phyloP scores from a whole-genome alignment of 2,888 invertebrate genomes.

The Scrobipalpa atriplicella region DNA sequence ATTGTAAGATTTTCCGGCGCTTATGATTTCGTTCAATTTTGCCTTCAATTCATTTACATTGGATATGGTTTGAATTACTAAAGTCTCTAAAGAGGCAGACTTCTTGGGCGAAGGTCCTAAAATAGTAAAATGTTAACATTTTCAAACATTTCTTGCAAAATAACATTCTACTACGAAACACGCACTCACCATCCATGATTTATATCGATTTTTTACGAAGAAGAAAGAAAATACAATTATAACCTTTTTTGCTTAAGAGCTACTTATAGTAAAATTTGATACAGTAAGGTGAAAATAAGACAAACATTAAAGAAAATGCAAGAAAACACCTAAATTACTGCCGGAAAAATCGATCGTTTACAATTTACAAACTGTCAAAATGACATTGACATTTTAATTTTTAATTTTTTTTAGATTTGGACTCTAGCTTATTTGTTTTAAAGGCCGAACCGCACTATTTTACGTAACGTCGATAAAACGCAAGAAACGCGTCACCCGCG shows the following conservation, averaged over 20 bases:
- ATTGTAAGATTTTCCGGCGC: constrained; percentile 71
- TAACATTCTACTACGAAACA: background rate
- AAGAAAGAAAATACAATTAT: background rate
- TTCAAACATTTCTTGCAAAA: too few species aligned
- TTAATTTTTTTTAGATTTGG: background rate
- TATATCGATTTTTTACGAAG: constrained; percentile 16
- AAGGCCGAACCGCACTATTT: background rate
- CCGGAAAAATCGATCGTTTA: constrained; percentile 13
- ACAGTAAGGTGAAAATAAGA: background rate
- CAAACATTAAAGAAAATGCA: constrained; percentile 8
- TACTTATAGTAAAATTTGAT: background rate
- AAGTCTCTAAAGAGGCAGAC: constrained; percentile 66
- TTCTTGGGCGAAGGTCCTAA: constrained; percentile 68
- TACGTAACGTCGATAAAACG: too few species aligned
- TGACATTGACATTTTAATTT: background rate
- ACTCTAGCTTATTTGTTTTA: background rate
- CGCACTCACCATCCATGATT: constrained; percentile 55
- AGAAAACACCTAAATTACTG: constrained; percentile 29
- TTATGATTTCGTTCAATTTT: constrained; percentile 73
- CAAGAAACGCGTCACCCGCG: too few species aligned
- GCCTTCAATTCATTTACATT: constrained; percentile 69
- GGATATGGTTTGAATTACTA: constrained; percentile 69
- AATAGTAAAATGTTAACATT: constrained; percentile 10
- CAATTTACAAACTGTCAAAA: too few species aligned
- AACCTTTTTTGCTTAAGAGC: background rate